Base-by-base conservation (phyloP, 2,888 invertebrate species). In the Empis livida region DNA sequence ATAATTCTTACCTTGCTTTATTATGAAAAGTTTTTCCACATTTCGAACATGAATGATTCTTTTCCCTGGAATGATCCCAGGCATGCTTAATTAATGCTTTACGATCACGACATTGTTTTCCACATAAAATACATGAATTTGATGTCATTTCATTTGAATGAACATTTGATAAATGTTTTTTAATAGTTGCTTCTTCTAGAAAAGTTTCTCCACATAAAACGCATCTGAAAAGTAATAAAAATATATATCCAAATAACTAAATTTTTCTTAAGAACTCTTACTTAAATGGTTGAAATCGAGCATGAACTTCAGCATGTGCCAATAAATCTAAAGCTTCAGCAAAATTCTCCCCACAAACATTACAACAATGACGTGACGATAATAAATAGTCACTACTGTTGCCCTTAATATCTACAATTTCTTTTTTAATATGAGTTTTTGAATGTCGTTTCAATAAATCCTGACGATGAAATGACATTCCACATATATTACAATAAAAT, bases 281-380 rank as follows among this genome's bases (percentile, higher is more conserved):
- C 70, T 70, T 71, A 49, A 72, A 72, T 13, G 74, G 73, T 43
- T 73, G 68, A 48, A 71, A 76, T 58, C 81, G 71, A 39, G 84
- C 81, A 65, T 88, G 87, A 6, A 80, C 73, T 71, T 87, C 86
- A 1, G 85, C 84, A 67, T 87, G 87, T 16, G 86, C 84, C 41
- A 85, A 71, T 54, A 87, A 72, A 62, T 84, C 84, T 57, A 84
- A 67, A 45, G 84, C 84, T 70, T 84, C 84, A 39, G 78, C 74
- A 64, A 85, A 88, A 51, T 77, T 77, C 67, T 85, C 84, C 42
- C 86, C 87, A 64, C 88, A 88, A 35, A 82, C 84, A 61, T 80
- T 83, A 64, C 88, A 89, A 53, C 80, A 75, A 63, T 87, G 84
- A 49, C 74, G 52, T 44, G 60, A 61, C 44, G 57, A 61, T 46